Evolutionary conservation across 2,113 vertebrate genomes (phyloP), one percentile per base, ranked within the genome.

Genomic region (Pelecanus crispus): DNA sequence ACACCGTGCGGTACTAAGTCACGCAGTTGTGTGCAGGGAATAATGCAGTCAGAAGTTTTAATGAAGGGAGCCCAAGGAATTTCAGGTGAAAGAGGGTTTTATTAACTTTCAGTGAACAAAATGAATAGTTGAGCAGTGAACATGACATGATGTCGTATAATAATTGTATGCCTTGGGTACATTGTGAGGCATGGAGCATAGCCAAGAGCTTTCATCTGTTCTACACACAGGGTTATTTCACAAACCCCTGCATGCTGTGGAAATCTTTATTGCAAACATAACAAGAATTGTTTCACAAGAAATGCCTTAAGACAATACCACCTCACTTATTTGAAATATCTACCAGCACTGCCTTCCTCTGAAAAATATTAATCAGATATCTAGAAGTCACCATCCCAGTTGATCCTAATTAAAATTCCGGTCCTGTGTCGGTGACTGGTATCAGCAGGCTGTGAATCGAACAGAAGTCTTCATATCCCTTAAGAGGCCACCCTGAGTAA

Each of bases 1-100:
- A 67, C 74, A 66, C 65, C 4, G 42, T 5, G 9, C 92, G 86
- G 86, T 66, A 71, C 88, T 73, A 86, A 96, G 96, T 95, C 83
- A 92, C 49, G 16, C 81, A 53, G 67, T 70, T 79, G 87, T 93
- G 71, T 80, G 74, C 78, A 86, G 72, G 71, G 86, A 97, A 90
- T 95, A 90, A 9, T 62, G 61, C 94, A 94, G 53, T 75, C 38
- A 87, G 70, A 86, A 95, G 91, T 96, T 97, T 96, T 95, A 92
- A 95, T 96, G 85, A 96, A 95, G 67, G 65, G 55, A 95, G 47
- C 78, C 68, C 73, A 84, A 93, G 96, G 90, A 97, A 78, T 94
- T 93, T 96, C 87, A 90, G 84, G 58, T 90, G 92, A 88, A 96
- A 95, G 66, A 29, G 26, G 52, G 29, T 61, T 87, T 92, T 79